Conservation (phyloP, 2,888 invertebrate species). For the Pandemis heparana region DNA sequence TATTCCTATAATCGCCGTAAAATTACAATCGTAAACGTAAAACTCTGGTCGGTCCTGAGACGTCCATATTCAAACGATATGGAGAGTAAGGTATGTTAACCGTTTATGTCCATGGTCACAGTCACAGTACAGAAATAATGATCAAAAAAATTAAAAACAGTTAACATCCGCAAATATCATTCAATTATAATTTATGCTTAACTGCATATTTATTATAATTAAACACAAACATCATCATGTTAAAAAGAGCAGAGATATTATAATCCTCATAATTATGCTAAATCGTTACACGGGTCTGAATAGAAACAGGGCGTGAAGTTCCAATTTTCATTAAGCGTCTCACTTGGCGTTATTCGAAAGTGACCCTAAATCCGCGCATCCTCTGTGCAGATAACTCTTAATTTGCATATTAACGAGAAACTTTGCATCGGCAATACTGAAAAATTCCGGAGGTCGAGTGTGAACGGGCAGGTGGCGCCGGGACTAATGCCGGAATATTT, state of each 20-base stretch:
- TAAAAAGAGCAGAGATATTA: constrained; percentile 36
- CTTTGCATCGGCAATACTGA: constrained; percentile 79
- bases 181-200: constrained; percentile 28
- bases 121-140: not conserved
- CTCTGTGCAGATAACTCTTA: constrained; percentile 78
- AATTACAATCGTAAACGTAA: not conserved
- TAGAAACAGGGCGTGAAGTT: constrained; percentile 72
- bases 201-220: constrained; percentile 37
- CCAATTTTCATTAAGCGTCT: constrained; percentile 69
- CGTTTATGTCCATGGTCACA: not conserved
- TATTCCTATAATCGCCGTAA: not conserved
- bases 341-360: constrained; percentile 69
- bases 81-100: not conserved
- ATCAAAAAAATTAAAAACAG: constrained; percentile 18
- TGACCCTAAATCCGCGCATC: constrained; percentile 72
- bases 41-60: not conserved
- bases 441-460: constrained; percentile 77
- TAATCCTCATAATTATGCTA: constrained; percentile 69
- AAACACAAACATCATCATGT: constrained; percentile 36
- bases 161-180: constrained; percentile 26
- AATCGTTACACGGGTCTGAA: constrained; percentile 72
- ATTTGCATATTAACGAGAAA: constrained; percentile 85
- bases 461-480: constrained; percentile 75
- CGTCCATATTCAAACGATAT: not conserved
- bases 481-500: constrained; percentile 68